Percentiles rank a stretch among this genome's conserved stretches.
Conservation (phyloP, 1,140 invertebrate species). For the Macrobrachium nipponense region DNA sequence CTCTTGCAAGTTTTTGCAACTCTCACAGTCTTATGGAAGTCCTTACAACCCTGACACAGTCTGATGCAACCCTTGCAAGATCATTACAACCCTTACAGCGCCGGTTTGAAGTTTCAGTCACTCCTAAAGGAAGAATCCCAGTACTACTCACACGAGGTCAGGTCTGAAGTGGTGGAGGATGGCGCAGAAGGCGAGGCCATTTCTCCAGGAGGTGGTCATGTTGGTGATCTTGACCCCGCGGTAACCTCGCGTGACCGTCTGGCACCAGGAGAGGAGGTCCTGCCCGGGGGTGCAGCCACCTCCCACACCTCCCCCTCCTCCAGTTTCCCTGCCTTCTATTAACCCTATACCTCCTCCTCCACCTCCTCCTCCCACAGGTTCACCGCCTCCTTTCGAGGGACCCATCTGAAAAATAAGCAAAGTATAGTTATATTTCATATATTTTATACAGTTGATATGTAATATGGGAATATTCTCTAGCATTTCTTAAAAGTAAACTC, state of each 20-base stretch:
- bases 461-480: neutral
- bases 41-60: too few relatives aligned
- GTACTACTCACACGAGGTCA: conserved; percentile 93
- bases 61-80: too few relatives aligned
- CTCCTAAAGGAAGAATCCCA: too few relatives aligned
- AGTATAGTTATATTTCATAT: neutral
- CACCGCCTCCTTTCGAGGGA: conserved; percentile 37
- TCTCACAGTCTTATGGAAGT: too few relatives aligned
- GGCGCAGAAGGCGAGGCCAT: conserved; percentile 93
- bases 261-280: conserved; percentile 89
- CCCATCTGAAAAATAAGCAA: conserved; percentile 22
- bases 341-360: neutral
- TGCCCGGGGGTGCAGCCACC: conserved; percentile 67
- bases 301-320: conserved; percentile 14
- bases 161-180: conserved; percentile 95
- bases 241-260: conserved; percentile 87
- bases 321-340: neutral
- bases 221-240: conserved; percentile 88
- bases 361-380: conserved; percentile 8
- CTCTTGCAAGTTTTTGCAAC: too few relatives aligned
- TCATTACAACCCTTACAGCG: too few relatives aligned
- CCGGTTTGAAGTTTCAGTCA: too few relatives aligned
- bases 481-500: neutral
- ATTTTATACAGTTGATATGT: neutral
- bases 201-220: conserved; percentile 93